Conservation (phyloP, 2,797 vertebrate species). For the Enteromius trimaculatus region DNA sequence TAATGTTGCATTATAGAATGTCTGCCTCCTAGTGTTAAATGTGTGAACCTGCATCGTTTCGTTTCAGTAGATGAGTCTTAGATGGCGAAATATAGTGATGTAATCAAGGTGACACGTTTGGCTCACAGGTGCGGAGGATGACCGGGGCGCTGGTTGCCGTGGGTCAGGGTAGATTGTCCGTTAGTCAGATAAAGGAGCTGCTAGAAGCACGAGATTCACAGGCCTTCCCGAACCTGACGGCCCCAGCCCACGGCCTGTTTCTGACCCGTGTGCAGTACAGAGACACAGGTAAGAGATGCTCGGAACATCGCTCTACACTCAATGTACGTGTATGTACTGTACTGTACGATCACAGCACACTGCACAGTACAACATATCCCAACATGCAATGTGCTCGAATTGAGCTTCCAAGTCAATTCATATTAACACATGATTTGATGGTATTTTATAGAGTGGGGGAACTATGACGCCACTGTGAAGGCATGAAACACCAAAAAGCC, state of each 20-base stretch:
- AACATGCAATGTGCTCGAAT: not conserved
- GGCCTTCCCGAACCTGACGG: constrained; percentile 76
- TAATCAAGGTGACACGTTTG: not conserved
- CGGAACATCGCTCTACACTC: no score
- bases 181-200: constrained; percentile 75
- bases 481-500: no score
- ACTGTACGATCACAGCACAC: not conserved
- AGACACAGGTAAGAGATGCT: constrained; percentile 63
- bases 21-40: constrained; percentile 67
- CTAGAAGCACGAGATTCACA: constrained; percentile 77
- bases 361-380: not conserved
- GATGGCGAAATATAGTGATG: not conserved
- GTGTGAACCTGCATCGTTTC: constrained; percentile 13
- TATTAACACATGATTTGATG: not conserved
- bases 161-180: constrained; percentile 76
- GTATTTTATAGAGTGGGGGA: not conserved
- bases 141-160: constrained; percentile 86
- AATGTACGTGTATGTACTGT: not conserved
- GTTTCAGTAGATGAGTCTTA: not conserved
- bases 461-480: no score
- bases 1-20: constrained; percentile 13
- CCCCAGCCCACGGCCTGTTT: constrained; percentile 86
- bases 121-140: constrained; percentile 87
- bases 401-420: not conserved
- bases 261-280: constrained; percentile 84